Conservation (phyloP, 2,113 vertebrate species). For the Dascyllus trimaculatus region DNA sequence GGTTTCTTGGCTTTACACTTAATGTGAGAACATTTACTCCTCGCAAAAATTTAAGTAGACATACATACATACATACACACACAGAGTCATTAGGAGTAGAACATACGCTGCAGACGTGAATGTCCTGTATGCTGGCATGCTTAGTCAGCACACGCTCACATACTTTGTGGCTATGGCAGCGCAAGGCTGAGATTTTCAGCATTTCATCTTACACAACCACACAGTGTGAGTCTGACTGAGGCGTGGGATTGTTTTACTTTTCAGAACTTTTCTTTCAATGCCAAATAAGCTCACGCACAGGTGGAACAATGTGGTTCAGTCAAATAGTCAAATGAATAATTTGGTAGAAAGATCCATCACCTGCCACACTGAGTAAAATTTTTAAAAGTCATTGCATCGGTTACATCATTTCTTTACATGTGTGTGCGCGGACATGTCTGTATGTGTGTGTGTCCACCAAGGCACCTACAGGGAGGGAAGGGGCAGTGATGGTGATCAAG, state of each 20-base stretch:
- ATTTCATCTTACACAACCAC: constrained; percentile 3
- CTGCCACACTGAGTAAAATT: constrained; percentile 13
- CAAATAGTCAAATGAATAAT: constrained; percentile 16
- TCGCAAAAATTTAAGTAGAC: background rate
- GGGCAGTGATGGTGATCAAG: constrained; percentile 60
- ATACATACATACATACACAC: background rate
- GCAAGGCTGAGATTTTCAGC: background rate
- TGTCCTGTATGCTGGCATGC: background rate
- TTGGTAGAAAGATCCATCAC: constrained; percentile 7
- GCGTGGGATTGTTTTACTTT: background rate
- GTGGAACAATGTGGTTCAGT: constrained; percentile 6
- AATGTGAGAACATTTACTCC: background rate
- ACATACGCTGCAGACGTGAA: background rate
- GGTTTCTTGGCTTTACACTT: background rate
- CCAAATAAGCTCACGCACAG: constrained; percentile 10
- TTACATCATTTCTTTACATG: constrained; percentile 10
- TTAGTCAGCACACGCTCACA: background rate
- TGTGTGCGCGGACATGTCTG: background rate
- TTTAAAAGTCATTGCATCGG: constrained; percentile 4
- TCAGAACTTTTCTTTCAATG: background rate
- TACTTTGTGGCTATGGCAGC: background rate
- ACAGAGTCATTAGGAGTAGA: no score
- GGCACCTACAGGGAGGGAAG: constrained; percentile 40
- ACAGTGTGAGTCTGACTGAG: background rate
- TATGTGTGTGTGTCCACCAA: constrained; percentile 1